phyloP scores from a whole-genome alignment of 2,113 vertebrate genomes.

The Odontesthes bonariensis region DNA sequence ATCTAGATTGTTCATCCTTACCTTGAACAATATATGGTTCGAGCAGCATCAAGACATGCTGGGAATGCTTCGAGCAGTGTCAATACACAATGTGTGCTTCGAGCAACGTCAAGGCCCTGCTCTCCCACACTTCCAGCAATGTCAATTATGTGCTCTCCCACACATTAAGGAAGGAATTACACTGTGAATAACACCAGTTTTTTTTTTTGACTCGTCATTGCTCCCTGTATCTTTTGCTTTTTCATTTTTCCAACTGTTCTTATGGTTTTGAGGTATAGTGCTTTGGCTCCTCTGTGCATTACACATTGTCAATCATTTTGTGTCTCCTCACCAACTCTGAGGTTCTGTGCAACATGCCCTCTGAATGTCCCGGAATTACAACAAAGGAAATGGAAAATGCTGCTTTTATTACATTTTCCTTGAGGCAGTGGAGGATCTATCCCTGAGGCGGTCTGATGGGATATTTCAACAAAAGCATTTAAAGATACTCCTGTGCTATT shows the following conservation, averaged over 20 bases:
- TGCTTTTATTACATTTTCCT: constrained; percentile 47
- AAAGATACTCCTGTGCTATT: too few relatives aligned
- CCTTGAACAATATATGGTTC: too few relatives aligned
- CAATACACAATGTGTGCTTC: too few relatives aligned
- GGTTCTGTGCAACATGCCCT: constrained; percentile 40
- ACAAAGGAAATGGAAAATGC: constrained; percentile 47
- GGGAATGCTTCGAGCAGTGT: too few relatives aligned
- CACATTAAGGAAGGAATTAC: constrained; percentile 12
- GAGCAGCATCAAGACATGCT: too few relatives aligned
- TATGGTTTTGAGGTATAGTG: constrained; percentile 39
- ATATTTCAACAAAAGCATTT: constrained; percentile 7
- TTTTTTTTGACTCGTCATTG: not conserved
- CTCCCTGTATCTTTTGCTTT: constrained; percentile 41
- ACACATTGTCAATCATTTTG: constrained; percentile 50
- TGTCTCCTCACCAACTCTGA: constrained; percentile 38
- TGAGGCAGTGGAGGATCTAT: constrained; percentile 12
- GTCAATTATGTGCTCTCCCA: too few relatives aligned
- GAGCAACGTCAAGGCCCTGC: too few relatives aligned
- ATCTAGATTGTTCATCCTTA: too few relatives aligned
- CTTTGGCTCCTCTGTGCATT: constrained; percentile 38
- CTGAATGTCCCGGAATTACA: constrained; percentile 54
- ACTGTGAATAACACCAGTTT: constrained; percentile 11
- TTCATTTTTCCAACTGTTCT: constrained; percentile 38
- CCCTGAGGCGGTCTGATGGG: constrained; percentile 1
- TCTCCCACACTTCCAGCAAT: too few relatives aligned